A percentile compares a stretch with the other conserved stretches of the same genome.
Evolutionary conservation across 2,797 vertebrate species (phyloP).

Genomic region (Sus cebifrons): DNA sequence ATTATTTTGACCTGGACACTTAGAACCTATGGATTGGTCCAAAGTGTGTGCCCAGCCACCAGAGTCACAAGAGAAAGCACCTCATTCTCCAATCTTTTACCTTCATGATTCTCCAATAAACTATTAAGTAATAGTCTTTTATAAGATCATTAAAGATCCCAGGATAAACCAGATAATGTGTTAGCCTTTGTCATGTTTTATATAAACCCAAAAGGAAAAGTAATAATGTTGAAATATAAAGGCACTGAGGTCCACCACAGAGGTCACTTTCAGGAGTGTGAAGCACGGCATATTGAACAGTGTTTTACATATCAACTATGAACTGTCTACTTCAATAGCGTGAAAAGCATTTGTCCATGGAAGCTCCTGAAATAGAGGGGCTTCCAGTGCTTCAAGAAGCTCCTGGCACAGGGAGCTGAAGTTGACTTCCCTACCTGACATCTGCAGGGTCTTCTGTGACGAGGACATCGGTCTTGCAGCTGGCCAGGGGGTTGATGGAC

Average conservation of each 20-base stretch:
- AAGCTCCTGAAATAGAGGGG: neutral
- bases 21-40: neutral
- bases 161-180: neutral
- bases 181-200: neutral
- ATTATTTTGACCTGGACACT: neutral
- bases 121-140: neutral
- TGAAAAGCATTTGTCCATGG: neutral
- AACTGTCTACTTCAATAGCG: neutral
- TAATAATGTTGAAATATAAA: neutral
- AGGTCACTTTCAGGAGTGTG: neutral
- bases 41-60: neutral
- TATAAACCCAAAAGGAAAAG: neutral
- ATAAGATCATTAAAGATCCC: neutral
- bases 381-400: neutral
- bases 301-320: neutral
- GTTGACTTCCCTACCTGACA: constrained; percentile 94
- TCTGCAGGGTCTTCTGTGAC: constrained; percentile 99
- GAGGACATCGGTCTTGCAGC: constrained; percentile 98
- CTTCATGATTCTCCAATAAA: neutral
- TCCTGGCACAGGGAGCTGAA: neutral
- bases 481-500: constrained; percentile 98
- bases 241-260: no score
- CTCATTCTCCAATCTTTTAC: neutral
- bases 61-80: constrained; percentile 2
- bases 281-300: neutral